Percentiles rank a stretch among this genome's conserved stretches.
Evolutionary conservation across 2,797 vertebrate species (phyloP).

Genomic region (Cephalopachus bancanus): DNA sequence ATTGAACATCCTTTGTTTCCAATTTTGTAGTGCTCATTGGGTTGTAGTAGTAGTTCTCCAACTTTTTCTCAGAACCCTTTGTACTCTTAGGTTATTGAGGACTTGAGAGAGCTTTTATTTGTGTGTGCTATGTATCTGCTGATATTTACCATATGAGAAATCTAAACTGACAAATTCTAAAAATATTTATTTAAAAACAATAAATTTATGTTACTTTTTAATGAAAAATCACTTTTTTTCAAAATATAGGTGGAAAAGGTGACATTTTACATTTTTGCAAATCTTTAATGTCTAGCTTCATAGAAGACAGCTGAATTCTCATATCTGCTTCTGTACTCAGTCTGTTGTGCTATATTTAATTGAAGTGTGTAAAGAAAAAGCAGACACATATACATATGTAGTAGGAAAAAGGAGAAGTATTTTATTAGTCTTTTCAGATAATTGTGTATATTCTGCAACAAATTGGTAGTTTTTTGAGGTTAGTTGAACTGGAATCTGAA

Average conservation of each 20-base stretch:
- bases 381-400: background rate
- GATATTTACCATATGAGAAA: slow-evolving; percentile 19
- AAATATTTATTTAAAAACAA: background rate
- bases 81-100: slow-evolving; percentile 33
- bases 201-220: background rate
- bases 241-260: background rate
- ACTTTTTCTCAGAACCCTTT: slow-evolving; percentile 22
- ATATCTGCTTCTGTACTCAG: background rate
- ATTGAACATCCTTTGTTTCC: slow-evolving; percentile 33
- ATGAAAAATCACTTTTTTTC: slow-evolving; percentile 32
- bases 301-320: background rate
- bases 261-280: background rate
- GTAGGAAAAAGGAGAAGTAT: background rate
- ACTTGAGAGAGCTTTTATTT: slow-evolving; percentile 29
- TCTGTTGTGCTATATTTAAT: slow-evolving; percentile 7
- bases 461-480: slow-evolving; percentile 27
- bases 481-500: slow-evolving; percentile 33
- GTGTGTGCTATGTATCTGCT: background rate
- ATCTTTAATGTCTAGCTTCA: background rate
- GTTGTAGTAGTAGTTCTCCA: background rate
- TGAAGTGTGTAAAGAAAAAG: slow-evolving; percentile 23
- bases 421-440: slow-evolving; percentile 8
- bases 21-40: slow-evolving; percentile 9
- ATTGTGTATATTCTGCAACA: background rate
- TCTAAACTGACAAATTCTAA: background rate